Percentiles rank a stretch among this genome's conserved stretches.
These are phyloP conservation scores for Peromyscus maniculatus DNA, from an alignment of 2,113 vertebrate genomes.

Conservation along the genomic window DNA sequence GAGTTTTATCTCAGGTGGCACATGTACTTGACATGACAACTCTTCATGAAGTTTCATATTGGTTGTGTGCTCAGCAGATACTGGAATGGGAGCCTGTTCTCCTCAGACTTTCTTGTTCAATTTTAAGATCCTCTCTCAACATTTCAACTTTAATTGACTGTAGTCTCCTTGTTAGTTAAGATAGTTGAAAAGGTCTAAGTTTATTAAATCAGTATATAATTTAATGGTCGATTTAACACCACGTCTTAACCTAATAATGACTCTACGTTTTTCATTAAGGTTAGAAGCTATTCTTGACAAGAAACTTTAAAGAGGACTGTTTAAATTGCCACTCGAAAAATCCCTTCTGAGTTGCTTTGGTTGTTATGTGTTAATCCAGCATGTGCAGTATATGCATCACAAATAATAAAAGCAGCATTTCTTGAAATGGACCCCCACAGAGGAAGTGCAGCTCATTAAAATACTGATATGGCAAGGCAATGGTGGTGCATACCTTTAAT, in stretches of 20 bases:
- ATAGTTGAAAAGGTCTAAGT: conserved; percentile 53
- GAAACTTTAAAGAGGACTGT: conserved; percentile 34
- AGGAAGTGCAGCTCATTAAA: not conserved
- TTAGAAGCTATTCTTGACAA: conserved; percentile 46
- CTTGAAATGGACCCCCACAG: not conserved
- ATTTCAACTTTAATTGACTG: conserved; percentile 55
- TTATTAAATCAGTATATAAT: conserved; percentile 58
- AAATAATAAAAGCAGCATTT: conserved; percentile 18
- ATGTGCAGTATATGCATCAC: not conserved
- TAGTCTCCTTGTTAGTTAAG: conserved; percentile 28
- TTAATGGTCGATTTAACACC: conserved; percentile 58
- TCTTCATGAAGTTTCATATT: not conserved
- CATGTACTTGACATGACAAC: not conserved
- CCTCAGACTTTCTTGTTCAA: conserved; percentile 24
- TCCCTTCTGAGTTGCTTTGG: not conserved
- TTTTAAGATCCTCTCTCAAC: conserved; percentile 45
- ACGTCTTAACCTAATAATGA: conserved; percentile 48
- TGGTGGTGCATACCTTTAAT: no score
- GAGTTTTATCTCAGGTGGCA: not conserved
- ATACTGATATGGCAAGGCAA: not conserved
- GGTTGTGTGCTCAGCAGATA: not conserved
- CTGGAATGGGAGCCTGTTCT: not conserved
- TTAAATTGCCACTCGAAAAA: conserved; percentile 20
- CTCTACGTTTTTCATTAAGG: conserved; percentile 24
- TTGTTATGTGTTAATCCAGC: not conserved